A percentile compares a stretch with the other conserved stretches of the same genome.
Conservation (phyloP, 2,113 vertebrate genomes). For the Apodemus sylvaticus region DNA sequence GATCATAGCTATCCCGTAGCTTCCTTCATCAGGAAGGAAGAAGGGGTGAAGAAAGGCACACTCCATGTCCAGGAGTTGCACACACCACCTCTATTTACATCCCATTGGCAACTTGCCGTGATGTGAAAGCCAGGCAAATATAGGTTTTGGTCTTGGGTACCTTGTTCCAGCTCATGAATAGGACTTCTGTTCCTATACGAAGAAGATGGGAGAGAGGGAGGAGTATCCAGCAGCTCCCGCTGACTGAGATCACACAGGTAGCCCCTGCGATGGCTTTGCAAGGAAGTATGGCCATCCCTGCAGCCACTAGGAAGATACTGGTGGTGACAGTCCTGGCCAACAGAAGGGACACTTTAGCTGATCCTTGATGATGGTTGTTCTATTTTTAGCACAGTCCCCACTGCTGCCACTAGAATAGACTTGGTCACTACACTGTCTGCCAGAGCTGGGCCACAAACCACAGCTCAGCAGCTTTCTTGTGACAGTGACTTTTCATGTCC, state of each 20-base stretch:
- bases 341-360: not conserved
- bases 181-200: not conserved
- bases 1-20: too few species aligned
- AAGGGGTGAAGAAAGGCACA: not conserved
- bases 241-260: not conserved
- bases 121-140: not conserved
- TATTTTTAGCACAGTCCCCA: not conserved
- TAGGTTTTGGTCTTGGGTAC: not conserved
- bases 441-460: not conserved
- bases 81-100: not conserved
- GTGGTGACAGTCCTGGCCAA: not conserved
- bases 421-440: not conserved
- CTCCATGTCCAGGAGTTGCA: not conserved
- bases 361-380: not conserved
- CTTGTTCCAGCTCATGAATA: not conserved
- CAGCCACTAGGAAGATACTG: not conserved
- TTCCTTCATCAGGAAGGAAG: not conserved
- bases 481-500: not conserved
- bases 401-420: not conserved
- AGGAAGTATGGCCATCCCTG: not conserved
- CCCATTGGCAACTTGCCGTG: not conserved
- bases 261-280: not conserved
- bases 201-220: not conserved
- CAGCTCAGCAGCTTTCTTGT: conserved; percentile 37
- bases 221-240: not conserved